Evolutionary conservation across 2,888 invertebrate genomes (phyloP), one percentile per base, ranked within the genome.

Genomic region (Athalia rosae): DNA sequence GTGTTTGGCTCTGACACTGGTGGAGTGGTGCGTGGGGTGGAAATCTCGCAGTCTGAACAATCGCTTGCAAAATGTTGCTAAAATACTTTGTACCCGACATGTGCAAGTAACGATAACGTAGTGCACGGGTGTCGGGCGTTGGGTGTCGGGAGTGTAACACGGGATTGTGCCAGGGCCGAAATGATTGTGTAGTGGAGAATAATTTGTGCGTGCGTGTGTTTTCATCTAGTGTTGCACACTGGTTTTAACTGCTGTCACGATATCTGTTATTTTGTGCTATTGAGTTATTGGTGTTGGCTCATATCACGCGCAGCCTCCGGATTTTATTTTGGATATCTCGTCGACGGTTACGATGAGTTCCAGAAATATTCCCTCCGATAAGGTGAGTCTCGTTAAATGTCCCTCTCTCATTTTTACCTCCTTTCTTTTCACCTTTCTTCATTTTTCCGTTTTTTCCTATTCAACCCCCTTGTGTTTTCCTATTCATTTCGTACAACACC

Each of bases 361-460:
- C 90, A 94, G 95, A 92, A 94, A 94, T 92, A 94, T 95, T 92
- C 95, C 95, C 90, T 94, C 95, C 91, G 95, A 95, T 92, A 95
- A 95, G 95, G 95, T 95, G 91, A 91, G 92, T 81, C 81, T 81
- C 81, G 43, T 41, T 71, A 43, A 91, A 92, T 80, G 81, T 81
- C 81, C 11, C n/a, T 66, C 50, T 47, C 76, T 62, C 73, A 56
- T 13, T 8, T 41, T 41, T 28, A 61, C 28, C 74, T 13, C n/a
- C 28, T 48, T 15, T 15, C 62, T 76, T n/a, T 45, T 62, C 13
- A 4, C 59, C 48, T 74, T 11, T 13, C 50, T 50, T n/a, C 61
- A 15, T 63, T 48, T 69, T 47, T 53, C 58, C 13, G 63, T 58
- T 80, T 56, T 64, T 76, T 50, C 7, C 48, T 6, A 47, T 28